Percentiles rank a stretch among this genome's conserved stretches.
Evolutionary conservation across 2,888 invertebrate genomes (phyloP).

Genomic region (Philereme transversata): DNA sequence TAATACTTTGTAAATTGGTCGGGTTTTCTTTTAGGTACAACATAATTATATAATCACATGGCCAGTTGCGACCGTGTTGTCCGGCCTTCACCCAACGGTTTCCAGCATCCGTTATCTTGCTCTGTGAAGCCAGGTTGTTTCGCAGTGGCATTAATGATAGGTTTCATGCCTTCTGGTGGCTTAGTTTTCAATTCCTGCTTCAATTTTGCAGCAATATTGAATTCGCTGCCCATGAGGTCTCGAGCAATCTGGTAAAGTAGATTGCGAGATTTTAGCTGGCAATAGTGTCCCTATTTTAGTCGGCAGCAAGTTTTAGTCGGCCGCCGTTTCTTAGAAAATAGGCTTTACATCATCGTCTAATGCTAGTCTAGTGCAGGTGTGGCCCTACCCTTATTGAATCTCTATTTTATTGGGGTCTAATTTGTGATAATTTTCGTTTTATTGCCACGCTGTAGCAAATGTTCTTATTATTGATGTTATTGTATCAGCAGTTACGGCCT

Average conservation of each 20-base stretch:
- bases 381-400: constrained; percentile 16
- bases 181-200: too few relatives aligned
- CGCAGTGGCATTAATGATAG: too few relatives aligned
- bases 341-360: constrained; percentile 24
- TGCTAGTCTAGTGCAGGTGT: constrained; percentile 18
- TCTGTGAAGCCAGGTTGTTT: too few relatives aligned
- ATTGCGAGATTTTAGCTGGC: neutral
- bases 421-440: constrained; percentile 20
- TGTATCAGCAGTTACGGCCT: too few relatives aligned
- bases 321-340: neutral
- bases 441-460: constrained; percentile 1
- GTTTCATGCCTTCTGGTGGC: too few relatives aligned
- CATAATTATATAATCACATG: too few relatives aligned
- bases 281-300: neutral
- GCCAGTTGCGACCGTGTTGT: too few relatives aligned
- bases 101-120: too few relatives aligned
- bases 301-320: neutral
- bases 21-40: too few relatives aligned
- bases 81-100: too few relatives aligned
- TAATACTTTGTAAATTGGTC: too few relatives aligned
- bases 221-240: neutral
- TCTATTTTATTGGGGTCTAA: constrained; percentile 21
- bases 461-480: neutral
- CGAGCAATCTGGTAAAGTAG: neutral
- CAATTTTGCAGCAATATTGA: too few relatives aligned